A percentile compares a stretch with the other conserved stretches of the same genome.
Evolutionary conservation across 1,140 invertebrate species (phyloP).

Genomic region (Microvelia longipes): DNA sequence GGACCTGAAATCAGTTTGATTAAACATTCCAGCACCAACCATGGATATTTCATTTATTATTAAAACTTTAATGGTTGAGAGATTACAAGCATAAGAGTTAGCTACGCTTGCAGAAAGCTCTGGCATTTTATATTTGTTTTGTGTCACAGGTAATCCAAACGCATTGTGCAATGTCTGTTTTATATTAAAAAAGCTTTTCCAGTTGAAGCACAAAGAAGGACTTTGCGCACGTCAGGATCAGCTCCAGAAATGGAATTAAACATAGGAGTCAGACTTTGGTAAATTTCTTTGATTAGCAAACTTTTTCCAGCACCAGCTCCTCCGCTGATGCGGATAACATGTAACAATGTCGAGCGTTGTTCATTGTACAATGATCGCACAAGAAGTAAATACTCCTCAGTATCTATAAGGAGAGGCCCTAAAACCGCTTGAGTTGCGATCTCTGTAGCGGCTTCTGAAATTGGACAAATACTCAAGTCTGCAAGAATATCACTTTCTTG

Average conservation of each 20-base stretch:
- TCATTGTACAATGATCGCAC: neutral
- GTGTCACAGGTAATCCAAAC: neutral
- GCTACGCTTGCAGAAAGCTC: neutral
- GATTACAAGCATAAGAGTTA: neutral
- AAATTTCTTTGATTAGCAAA: neutral
- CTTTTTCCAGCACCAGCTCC: neutral
- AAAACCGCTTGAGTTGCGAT: neutral
- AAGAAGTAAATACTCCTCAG: neutral
- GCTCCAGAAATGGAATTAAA: neutral
- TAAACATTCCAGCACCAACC: neutral
- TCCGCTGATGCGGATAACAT: neutral
- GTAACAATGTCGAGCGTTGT: neutral
- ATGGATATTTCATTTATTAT: neutral
- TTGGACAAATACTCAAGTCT: neutral
- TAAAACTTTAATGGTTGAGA: neutral
- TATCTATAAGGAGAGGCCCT: neutral
- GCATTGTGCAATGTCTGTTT: neutral
- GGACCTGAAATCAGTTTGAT: neutral
- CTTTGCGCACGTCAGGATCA: neutral
- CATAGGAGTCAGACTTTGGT: neutral
- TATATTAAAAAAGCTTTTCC: neutral
- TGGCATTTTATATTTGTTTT: neutral
- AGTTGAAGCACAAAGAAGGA: neutral
- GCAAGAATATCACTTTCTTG: neutral
- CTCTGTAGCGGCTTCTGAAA: neutral